phyloP scores from a whole-genome alignment of 1,140 invertebrate species.

The Aradophagus sp. region DNA sequence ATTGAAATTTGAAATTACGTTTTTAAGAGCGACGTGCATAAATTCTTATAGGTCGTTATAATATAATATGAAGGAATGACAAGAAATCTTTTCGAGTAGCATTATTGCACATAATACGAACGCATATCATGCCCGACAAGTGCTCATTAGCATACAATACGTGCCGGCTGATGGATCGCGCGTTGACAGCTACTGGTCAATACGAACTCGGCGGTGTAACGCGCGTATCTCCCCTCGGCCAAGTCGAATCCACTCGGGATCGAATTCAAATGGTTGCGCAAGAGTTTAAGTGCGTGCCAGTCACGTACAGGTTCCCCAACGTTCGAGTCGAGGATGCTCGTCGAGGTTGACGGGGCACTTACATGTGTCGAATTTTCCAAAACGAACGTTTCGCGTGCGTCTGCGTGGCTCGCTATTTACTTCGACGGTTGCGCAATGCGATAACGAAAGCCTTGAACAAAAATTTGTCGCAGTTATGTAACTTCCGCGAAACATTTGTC shows the following conservation, averaged over 20 bases:
- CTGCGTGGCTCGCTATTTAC: constrained; percentile 7
- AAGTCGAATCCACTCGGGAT: constrained; percentile 26
- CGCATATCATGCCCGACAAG: constrained; percentile 20
- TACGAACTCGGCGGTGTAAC: constrained; percentile 21
- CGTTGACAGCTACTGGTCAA: constrained; percentile 42
- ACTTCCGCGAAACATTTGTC: no score
- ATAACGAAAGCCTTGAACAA: constrained; percentile 52
- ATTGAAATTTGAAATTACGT: no score
- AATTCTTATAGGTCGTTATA: no score
- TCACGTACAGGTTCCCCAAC: constrained; percentile 11
- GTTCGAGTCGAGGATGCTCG: no score
- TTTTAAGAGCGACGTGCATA: no score
- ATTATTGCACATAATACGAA: constrained; percentile 19
- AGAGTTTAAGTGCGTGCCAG: constrained; percentile 25
- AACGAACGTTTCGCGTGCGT: no score
- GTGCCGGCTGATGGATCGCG: constrained; percentile 19
- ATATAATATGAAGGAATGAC: no score
- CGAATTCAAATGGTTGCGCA: constrained; percentile 33
- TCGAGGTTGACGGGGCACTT: no score
- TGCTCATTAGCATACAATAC: constrained; percentile 49
- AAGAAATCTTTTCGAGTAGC: constrained; percentile 6
- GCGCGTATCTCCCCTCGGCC: constrained; percentile 15
- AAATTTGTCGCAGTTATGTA: background rate
- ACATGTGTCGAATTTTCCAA: constrained; percentile 8
- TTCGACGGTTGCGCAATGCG: constrained; percentile 43